Evolutionary conservation across 2,113 vertebrate species (phyloP).

Genomic region (Cynocephalus volans): DNA sequence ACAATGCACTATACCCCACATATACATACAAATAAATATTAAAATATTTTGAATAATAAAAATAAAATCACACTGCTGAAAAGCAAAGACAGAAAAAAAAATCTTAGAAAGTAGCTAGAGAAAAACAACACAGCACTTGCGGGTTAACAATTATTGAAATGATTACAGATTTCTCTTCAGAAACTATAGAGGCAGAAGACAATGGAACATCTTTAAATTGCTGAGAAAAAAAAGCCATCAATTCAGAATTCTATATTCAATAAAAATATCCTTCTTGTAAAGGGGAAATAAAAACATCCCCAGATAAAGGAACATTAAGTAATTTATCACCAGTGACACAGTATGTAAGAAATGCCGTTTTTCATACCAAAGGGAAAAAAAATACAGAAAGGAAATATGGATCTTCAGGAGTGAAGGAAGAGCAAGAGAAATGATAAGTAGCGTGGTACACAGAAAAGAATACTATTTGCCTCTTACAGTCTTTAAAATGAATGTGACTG

Average conservation of each 20-base stretch:
- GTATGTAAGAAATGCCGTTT: neutral
- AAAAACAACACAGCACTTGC: neutral
- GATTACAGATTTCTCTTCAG: neutral
- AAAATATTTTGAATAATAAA: too few species aligned
- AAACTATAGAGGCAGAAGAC: neutral
- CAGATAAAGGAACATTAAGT: neutral
- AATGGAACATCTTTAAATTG: neutral
- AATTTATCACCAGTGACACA: neutral
- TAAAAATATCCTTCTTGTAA: slow-evolving; percentile 42
- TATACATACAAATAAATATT: too few species aligned
- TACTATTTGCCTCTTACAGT: neutral
- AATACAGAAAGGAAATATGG: neutral
- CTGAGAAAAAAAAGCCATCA: neutral
- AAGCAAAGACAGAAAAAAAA: neutral
- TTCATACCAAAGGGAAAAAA: neutral
- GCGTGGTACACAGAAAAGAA: neutral
- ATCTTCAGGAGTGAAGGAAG: slow-evolving; percentile 8
- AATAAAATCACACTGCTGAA: neutral
- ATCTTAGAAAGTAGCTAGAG: neutral
- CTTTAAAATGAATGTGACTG: neutral
- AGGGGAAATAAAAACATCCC: neutral
- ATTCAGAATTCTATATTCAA: neutral
- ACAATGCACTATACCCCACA: too few species aligned
- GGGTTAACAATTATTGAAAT: neutral
- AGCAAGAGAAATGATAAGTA: neutral